Percentiles rank a stretch among this genome's conserved stretches.
These are phyloP conservation scores for Archaeoteleia sp. DNA, from an alignment of 2,888 invertebrate genomes.

Conservation along the genomic window DNA sequence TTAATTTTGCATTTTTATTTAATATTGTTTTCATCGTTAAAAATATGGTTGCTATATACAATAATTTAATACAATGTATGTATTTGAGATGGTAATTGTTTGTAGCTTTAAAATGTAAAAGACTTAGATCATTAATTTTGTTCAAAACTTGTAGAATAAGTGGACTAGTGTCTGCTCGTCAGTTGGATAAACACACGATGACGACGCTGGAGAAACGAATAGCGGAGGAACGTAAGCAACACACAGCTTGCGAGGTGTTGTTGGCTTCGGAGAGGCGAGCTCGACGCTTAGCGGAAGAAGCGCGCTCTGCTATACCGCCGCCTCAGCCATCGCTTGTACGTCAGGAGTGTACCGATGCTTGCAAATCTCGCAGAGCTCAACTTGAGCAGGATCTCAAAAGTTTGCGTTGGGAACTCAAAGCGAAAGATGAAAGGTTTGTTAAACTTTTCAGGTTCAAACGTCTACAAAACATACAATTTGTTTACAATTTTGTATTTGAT, in stretches of 20 bases:
- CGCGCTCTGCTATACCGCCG: slow-evolving; percentile 68
- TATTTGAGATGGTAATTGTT: too few species aligned
- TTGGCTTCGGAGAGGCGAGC: slow-evolving; percentile 84
- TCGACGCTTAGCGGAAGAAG: slow-evolving; percentile 79
- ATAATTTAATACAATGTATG: too few species aligned
- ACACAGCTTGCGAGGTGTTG: slow-evolving; percentile 84
- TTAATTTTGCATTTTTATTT: too few species aligned
- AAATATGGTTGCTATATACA: too few species aligned
- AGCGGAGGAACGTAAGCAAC: slow-evolving; percentile 88
- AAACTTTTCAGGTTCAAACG: too few species aligned
- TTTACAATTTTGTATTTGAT: too few species aligned
- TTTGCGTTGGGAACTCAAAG: slow-evolving; percentile 80
- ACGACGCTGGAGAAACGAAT: slow-evolving; percentile 86
- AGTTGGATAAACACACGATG: slow-evolving; percentile 86
- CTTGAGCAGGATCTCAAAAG: slow-evolving; percentile 83
- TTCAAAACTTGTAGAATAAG: slow-evolving; percentile 79
- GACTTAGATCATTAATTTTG: slow-evolving; percentile 1
- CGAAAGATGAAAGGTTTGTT: slow-evolving; percentile 80
- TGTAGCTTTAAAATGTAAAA: too few species aligned
- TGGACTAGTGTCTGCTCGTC: slow-evolving; percentile 82
- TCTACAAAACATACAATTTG: too few species aligned
- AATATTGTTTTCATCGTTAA: too few species aligned
- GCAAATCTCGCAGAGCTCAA: slow-evolving; percentile 81
- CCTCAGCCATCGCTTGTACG: slow-evolving; percentile 72
- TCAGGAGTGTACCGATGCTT: slow-evolving; percentile 82